Base-by-base conservation (phyloP, 2,888 invertebrate species). In the Catocala nupta region DNA sequence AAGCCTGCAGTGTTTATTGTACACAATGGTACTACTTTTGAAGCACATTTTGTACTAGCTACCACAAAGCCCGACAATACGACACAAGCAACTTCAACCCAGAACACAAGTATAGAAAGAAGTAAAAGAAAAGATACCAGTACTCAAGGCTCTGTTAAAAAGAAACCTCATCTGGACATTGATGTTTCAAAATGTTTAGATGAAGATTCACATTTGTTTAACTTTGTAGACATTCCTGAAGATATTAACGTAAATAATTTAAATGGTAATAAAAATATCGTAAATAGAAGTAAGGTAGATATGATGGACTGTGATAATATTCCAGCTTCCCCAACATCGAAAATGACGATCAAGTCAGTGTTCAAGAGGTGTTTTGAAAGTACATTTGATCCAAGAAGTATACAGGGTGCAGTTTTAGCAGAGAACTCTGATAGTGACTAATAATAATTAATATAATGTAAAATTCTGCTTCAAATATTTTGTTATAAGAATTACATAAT, bases 31-130 rank as follows among this genome's bases (percentile, higher is more conserved):
- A 91, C 95, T 16, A 95, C 96, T 52, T 97, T 97, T 88, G 97
- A 98, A 90, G 96, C 96, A 13, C 96, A 96, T 80, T 96, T 98
- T 83, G 96, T 98, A 0, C 94, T 98, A 75, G 97, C 98, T 7
- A 98, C 97, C 0, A 89, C 97, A 48, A 96, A 96, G 81, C 95
- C 95, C 5, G 95, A 95, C 60, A 90, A 84, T 83, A 85, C 90
- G 54, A 86, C 89, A 34, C 90, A 85, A 82, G 83, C 78, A 45
- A 78, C 89, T 50, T 82, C 93, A 61, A 89, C 91, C 76, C 91
- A 90, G 74, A 87, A 93, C 58, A 95, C 91, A 4, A 90, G 91
- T 45, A 68, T 81, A 59, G 80, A 85, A 62, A 86, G 84, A 78
- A 82, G 70, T 68, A 87, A 88, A 81, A 73, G 91, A 73, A 88